A percentile compares a stretch with the other conserved stretches of the same genome.
phyloP scores from a whole-genome alignment of 2,888 invertebrate species.

The Pheosia gnoma region DNA sequence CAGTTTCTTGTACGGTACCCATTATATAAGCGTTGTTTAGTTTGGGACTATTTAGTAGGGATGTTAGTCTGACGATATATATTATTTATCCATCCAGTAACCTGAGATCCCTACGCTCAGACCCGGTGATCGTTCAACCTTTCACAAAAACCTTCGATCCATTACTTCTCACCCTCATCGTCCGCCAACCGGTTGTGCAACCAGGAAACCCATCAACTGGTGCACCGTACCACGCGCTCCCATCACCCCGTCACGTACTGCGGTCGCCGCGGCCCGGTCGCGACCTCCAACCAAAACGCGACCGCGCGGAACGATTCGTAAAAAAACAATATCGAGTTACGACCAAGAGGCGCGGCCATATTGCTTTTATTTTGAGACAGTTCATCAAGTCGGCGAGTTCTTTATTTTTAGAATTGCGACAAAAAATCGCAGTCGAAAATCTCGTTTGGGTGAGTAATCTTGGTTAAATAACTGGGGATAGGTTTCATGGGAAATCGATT shows the following conservation, averaged over 20 bases:
- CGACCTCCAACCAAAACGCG: conserved; percentile 60
- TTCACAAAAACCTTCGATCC: neutral
- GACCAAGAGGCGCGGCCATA: conserved; percentile 47
- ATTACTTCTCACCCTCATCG: neutral
- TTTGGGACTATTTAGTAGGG: too few species aligned
- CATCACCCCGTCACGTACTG: conserved; percentile 66
- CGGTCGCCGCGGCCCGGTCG: conserved; percentile 50
- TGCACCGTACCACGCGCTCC: conserved; percentile 53
- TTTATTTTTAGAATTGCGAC: conserved; percentile 12
- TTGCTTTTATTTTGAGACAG: conserved; percentile 65
- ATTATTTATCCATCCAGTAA: too few species aligned
- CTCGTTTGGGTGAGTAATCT: conserved; percentile 34
- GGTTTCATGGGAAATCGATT: conserved; percentile 13
- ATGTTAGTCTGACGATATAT: too few species aligned
- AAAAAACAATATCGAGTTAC: conserved; percentile 69
- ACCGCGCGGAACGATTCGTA: conserved; percentile 61
- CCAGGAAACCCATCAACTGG: conserved; percentile 58
- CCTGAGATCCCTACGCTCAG: neutral
- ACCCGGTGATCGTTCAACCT: neutral
- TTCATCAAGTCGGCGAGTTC: conserved; percentile 52
- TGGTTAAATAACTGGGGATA: conserved; percentile 24
- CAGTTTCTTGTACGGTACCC: too few species aligned
- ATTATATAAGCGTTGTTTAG: too few species aligned
- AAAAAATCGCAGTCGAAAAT: conserved; percentile 35
- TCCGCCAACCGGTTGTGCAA: conserved; percentile 21